Conservation (phyloP, 2,113 vertebrate genomes). For the Vimba vimba region DNA sequence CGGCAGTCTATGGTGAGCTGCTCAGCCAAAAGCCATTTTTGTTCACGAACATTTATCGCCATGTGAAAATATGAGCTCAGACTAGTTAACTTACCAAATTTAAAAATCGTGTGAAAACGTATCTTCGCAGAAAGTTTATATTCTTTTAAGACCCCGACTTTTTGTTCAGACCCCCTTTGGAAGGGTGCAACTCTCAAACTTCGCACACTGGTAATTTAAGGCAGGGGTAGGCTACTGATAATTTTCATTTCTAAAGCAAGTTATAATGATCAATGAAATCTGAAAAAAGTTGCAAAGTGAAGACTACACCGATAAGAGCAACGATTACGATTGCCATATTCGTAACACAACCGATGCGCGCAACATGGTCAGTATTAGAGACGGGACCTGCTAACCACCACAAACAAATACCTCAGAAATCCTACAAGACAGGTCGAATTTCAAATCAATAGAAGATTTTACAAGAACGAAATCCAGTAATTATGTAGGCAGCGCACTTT, state of each 20-base stretch:
- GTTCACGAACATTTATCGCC: background rate
- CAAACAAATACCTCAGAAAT: background rate
- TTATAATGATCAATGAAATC: background rate
- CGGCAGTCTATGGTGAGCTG: background rate
- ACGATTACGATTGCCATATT: background rate
- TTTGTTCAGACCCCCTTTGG: background rate
- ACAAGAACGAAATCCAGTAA: background rate
- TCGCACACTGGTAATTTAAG: background rate
- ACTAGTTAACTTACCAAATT: background rate
- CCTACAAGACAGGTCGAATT: background rate
- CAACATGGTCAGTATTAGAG: background rate
- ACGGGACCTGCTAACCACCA: background rate
- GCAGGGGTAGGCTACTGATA: background rate
- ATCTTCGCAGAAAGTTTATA: background rate
- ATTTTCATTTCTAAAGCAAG: background rate
- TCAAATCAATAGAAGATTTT: background rate
- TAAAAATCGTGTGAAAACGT: background rate
- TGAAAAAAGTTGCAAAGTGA: background rate
- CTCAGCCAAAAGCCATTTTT: background rate
- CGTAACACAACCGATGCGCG: background rate
- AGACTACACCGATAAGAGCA: too few relatives aligned
- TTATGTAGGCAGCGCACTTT: constrained; percentile 4
- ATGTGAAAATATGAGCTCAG: background rate
- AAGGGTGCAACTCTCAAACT: background rate
- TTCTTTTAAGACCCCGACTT: background rate